Evolutionary conservation across 2,113 vertebrate genomes (phyloP).

Genomic region (Ictidomys tridecemlineatus): DNA sequence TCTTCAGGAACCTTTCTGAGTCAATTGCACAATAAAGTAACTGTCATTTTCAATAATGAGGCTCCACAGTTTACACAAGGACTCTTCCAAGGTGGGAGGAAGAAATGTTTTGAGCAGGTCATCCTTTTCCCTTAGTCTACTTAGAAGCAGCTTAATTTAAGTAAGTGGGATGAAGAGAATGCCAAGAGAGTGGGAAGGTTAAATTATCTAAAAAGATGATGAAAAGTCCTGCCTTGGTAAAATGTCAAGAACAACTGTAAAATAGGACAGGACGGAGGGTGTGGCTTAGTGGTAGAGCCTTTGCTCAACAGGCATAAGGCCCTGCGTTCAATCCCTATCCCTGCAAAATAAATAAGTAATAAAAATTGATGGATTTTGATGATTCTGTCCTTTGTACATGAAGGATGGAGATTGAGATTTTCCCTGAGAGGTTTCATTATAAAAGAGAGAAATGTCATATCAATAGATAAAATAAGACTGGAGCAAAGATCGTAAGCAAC

Average conservation of each 20-base stretch:
- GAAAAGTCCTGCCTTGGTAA: not conserved
- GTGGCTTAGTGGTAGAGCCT: not conserved
- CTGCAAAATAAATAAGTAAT: not conserved
- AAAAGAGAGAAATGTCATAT: not conserved
- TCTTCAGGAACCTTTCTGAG: not conserved
- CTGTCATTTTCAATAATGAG: not conserved
- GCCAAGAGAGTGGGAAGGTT: not conserved
- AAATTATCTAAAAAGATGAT: not conserved
- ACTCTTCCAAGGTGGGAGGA: not conserved
- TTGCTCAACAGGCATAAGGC: not conserved
- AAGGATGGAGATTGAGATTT: not conserved
- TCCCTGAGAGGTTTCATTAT: not conserved
- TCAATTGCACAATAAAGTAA: not conserved
- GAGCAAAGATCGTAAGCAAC: not conserved
- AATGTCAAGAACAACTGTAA: not conserved
- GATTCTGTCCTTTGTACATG: not conserved
- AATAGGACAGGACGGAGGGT: not conserved
- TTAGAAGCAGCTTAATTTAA: constrained; percentile 19
- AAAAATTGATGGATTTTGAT: not conserved
- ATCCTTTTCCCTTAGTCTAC: not conserved
- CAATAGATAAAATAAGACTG: not conserved
- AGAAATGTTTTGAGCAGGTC: not conserved
- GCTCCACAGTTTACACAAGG: not conserved
- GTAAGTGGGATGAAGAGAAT: not conserved
- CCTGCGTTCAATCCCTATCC: not conserved